Conservation (phyloP, 2,113 vertebrate species). For the Geothlypis trichas region DNA sequence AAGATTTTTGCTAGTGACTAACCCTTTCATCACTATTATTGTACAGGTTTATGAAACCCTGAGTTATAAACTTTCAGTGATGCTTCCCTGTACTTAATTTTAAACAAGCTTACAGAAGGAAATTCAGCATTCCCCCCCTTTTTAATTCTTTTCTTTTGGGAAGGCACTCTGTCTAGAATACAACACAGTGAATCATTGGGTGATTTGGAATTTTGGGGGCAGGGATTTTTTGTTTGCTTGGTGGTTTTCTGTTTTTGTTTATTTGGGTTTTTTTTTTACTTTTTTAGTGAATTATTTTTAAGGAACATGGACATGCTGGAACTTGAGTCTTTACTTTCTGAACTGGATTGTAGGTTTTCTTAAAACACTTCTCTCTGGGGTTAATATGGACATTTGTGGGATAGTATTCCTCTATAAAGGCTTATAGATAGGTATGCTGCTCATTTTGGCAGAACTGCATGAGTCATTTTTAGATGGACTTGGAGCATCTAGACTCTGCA, state of each 20-base stretch:
- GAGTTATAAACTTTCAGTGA: not conserved
- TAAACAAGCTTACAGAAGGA: not conserved
- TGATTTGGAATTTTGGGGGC: not conserved
- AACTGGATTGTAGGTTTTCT: not conserved
- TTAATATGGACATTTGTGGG: not conserved
- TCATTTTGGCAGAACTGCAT: not conserved
- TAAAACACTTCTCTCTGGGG: not conserved
- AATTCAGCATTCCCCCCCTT: not conserved
- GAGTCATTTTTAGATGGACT: slow-evolving; percentile 26
- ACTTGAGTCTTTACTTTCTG: not conserved
- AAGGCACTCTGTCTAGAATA: not conserved
- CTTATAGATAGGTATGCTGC: slow-evolving; percentile 1
- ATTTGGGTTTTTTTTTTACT: not conserved
- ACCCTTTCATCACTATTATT: not conserved
- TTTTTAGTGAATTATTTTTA: not conserved
- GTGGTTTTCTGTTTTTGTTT: not conserved
- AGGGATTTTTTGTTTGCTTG: not conserved
- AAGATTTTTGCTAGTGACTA: not conserved
- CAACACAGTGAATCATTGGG: not conserved
- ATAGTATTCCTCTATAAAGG: not conserved
- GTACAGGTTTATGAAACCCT: not conserved
- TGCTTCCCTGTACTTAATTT: not conserved
- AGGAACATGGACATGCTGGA: not conserved
- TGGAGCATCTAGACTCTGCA: slow-evolving; percentile 10
- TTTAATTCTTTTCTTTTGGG: not conserved